Evolutionary conservation across 1,140 invertebrate species (phyloP), one percentile per base, ranked within the genome.

Genomic region (Reticulitermes speratus): DNA sequence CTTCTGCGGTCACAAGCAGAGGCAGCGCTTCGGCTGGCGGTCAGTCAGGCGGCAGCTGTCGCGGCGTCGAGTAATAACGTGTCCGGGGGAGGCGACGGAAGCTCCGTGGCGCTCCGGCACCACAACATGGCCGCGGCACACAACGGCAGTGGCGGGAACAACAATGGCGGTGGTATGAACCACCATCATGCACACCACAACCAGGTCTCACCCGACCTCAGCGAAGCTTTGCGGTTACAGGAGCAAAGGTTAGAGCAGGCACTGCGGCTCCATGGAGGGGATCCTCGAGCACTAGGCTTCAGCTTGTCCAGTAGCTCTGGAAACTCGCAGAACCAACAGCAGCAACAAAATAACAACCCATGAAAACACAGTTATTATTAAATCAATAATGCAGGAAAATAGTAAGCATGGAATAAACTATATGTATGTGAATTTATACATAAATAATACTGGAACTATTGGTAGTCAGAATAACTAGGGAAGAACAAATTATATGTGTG

Each of bases 211-310:
- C 91, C 91, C 48, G 92, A 92, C 86, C 88, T 93, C 87, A 91
- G 91, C 81, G 95, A 97, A 90, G 96, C 95, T 16, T 92, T 96
- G 85, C 92, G 96, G 89, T 92, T 96, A 83, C 96, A 96, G 89
- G 96, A 96, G 89, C 95, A 96, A 88, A 92, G 96, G 89, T 90
- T 97, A 88, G 96, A 96, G 89, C 96, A 97, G 88, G 96, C 96
- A 16, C 90, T 97, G 87, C 93, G 96, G 88, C 93, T 97, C 88
- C 96, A 96, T 89, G 93, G 93, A 59, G 94, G 92, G 85, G 93
- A 95, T 89, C 94, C 94, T 5, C 92, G 94, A 75, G 92, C 94
- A 55, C 89, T 95, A 65, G 94, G 94, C 84, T 95, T 95, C 89
- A 92, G 93, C 45, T 91, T 95, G 44, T 89, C 90, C n/a, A 23